Evolutionary conservation across 2,797 vertebrate species (phyloP).

Genomic region (Falco cherrug): DNA sequence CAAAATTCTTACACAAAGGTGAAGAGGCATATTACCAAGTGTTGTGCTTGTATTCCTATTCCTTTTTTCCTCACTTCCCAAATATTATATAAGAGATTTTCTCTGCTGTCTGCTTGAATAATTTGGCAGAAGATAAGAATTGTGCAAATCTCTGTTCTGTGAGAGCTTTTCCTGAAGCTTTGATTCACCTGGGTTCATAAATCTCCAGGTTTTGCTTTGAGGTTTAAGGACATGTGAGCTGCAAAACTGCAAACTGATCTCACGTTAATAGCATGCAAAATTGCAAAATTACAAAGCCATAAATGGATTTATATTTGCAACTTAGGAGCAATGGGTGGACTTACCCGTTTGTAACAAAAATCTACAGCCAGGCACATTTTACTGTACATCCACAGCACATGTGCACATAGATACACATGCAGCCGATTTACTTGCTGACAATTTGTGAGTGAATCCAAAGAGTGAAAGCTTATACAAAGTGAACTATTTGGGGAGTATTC

Average conservation of each 20-base stretch:
- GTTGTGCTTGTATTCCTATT: not conserved
- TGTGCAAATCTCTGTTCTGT: conserved; percentile 46
- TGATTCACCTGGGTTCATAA: conserved; percentile 60
- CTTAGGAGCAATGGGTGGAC: conserved; percentile 19
- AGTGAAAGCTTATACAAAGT: conserved; percentile 9
- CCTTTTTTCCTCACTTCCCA: not conserved
- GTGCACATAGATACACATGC: not conserved
- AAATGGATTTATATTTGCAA: conserved; percentile 51
- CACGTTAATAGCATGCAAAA: conserved; percentile 3
- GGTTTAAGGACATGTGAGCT: conserved; percentile 31
- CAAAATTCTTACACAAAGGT: conserved; percentile 13
- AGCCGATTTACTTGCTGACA: not conserved
- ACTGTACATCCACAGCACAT: not conserved
- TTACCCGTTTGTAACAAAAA: not conserved
- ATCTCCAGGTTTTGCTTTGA: conserved; percentile 41
- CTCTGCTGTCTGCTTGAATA: not conserved
- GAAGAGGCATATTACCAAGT: not conserved
- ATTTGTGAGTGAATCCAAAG: conserved; percentile 21
- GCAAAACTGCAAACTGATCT: conserved; percentile 49
- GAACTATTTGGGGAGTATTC: conserved; percentile 31
- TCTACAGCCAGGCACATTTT: not conserved
- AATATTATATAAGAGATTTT: conserved; percentile 37
- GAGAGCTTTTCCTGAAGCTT: conserved; percentile 54
- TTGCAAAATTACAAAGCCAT: conserved; percentile 47
- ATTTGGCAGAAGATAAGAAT: conserved; percentile 43